Conservation (phyloP, 2,797 vertebrate genomes). For the Distichodus sexfasciatus region DNA sequence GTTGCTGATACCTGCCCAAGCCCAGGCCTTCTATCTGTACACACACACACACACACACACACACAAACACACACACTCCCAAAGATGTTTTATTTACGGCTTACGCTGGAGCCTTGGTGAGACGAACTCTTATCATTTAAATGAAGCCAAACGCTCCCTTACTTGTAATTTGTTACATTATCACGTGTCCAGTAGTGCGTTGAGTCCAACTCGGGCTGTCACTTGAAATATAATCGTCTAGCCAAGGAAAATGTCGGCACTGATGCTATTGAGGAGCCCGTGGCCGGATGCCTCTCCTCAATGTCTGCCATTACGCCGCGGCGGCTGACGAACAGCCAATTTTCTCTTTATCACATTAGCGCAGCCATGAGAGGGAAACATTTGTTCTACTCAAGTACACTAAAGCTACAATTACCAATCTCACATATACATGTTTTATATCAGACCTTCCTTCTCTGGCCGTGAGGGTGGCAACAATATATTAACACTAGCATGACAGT, state of each 20-base stretch:
- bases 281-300: constrained; percentile 21
- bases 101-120: constrained; percentile 68
- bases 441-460: constrained; percentile 89
- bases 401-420: constrained; percentile 99
- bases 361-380: constrained; percentile 91
- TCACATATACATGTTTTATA: constrained; percentile 99
- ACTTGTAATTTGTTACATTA: constrained; percentile 88
- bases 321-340: constrained; percentile 96
- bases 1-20: constrained; percentile 51
- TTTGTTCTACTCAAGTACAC: constrained; percentile 99
- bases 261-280: constrained; percentile 67
- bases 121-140: constrained; percentile 90
- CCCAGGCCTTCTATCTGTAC: constrained; percentile 46
- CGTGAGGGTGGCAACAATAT: constrained; percentile 93
- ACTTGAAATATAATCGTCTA: constrained; percentile 84
- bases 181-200: constrained; percentile 86
- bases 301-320: constrained; percentile 55
- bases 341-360: constrained; percentile 99
- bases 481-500: constrained; percentile 99
- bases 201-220: constrained; percentile 62
- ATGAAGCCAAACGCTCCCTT: constrained; percentile 84
- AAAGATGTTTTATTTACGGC: constrained; percentile 59
- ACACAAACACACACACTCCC: constrained; percentile 42
- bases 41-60: constrained; percentile 41
- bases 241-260: constrained; percentile 59